Evolutionary conservation across 2,888 invertebrate genomes (phyloP).

Genomic region (Drosophila acutilabella): DNA sequence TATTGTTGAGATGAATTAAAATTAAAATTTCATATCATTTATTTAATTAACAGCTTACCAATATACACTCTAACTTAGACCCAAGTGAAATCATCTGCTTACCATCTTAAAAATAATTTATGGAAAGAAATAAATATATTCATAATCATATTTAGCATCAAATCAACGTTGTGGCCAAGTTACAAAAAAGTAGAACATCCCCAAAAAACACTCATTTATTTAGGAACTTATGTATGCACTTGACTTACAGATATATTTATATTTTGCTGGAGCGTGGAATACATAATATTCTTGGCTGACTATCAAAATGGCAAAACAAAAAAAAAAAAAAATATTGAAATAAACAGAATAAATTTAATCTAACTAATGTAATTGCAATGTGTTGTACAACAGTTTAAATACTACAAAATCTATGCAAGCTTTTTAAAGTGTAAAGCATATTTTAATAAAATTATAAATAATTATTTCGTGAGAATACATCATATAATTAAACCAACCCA

Average conservation of each 20-base stretch:
- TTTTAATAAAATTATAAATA: background rate
- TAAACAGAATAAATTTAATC: background rate
- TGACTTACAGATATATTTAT: slow-evolving; percentile 16
- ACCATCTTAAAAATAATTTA: background rate
- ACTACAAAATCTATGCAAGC: background rate
- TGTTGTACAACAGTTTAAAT: slow-evolving; percentile 1
- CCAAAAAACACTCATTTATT: background rate
- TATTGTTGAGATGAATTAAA: too few relatives aligned
- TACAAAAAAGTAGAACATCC: background rate
- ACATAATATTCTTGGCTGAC: slow-evolving; percentile 10
- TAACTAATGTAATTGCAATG: slow-evolving; percentile 14
- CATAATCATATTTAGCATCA: background rate
- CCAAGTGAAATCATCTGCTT: too few relatives aligned
- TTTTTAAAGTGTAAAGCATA: too few relatives aligned
- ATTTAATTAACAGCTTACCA: too few relatives aligned
- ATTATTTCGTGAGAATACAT: background rate
- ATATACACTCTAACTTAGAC: too few relatives aligned
- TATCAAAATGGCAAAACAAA: slow-evolving; percentile 1
- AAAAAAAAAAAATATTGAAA: background rate
- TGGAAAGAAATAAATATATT: background rate
- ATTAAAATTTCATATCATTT: too few relatives aligned
- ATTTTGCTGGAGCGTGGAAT: slow-evolving; percentile 13
- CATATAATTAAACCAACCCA: slow-evolving; percentile 3
- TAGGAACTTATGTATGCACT: background rate
- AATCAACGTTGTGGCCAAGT: background rate